Conservation (phyloP, 2,113 vertebrate genomes). For the Phrynosoma platyrhinos region DNA sequence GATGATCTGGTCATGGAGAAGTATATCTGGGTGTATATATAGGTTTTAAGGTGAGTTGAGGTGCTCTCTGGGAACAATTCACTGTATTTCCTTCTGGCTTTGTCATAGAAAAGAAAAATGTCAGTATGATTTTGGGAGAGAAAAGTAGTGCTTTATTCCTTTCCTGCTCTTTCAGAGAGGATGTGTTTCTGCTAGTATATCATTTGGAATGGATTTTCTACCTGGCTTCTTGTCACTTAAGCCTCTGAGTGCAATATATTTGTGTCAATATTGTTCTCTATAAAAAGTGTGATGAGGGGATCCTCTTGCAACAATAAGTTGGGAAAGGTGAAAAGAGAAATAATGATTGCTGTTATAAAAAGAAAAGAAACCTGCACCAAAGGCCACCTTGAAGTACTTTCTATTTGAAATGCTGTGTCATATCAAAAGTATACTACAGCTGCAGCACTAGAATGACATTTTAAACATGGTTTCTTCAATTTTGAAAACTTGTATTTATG, state of each 20-base stretch:
- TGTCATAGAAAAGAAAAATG: slow-evolving; percentile 7
- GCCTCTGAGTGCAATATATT: neutral
- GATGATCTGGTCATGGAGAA: neutral
- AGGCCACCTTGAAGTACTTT: neutral
- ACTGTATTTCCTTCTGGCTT: slow-evolving; percentile 1
- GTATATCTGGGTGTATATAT: no score
- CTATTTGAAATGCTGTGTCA: neutral
- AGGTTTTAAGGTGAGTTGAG: neutral
- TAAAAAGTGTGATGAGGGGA: neutral
- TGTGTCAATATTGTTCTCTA: slow-evolving; percentile 12
- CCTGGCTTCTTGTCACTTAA: slow-evolving; percentile 19
- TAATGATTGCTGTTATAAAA: neutral
- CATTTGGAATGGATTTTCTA: slow-evolving; percentile 23
- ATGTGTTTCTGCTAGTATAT: neutral
- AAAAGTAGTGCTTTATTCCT: slow-evolving; percentile 5
- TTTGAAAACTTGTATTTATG: neutral
- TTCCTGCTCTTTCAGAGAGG: neutral
- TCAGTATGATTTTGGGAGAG: slow-evolving; percentile 13
- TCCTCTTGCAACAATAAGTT: neutral
- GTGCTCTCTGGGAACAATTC: neutral
- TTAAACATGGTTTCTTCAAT: neutral
- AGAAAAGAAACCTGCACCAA: neutral
- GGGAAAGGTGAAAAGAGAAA: neutral
- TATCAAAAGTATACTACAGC: neutral
- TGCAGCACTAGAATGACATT: neutral